Evolutionary conservation across 2,888 invertebrate genomes (phyloP), one percentile per base, ranked within the genome.

Genomic region (Eupsilia transversa): DNA sequence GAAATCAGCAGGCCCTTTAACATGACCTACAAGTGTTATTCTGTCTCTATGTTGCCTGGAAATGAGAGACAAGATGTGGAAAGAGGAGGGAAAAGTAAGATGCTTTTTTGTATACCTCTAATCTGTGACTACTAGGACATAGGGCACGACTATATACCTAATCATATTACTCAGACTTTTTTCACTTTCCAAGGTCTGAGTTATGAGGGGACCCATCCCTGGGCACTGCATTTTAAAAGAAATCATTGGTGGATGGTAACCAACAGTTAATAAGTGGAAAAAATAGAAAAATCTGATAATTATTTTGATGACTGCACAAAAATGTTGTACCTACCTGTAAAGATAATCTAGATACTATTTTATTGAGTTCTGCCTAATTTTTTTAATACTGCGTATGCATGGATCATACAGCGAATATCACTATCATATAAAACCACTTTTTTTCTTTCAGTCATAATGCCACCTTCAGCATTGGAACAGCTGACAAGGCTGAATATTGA

Each of bases 41-140:
- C 99, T 1, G 99, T 99, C 1, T 99, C 99, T 17, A 99, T 99
- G 99, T 94, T 99, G 70, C 99, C 99, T 59, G 99, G 99, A 68
- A 98, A 98, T 92, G 99, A 99, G 91, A 97, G 99, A 73, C 98
- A 98, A 89, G 99, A 99, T 93, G 99, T 99, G 6, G 99, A 99
- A 96, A 97, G 98, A 89, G 99, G 99, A 89, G 99, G 99, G 87
- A 99, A 99, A 97, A 99, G 99, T 99, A 97, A 96, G 97, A 90
- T 30, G 2, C 12, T 60, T 38, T 12, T 64, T 23, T 74, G 7
- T 65, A 33, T 27, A 59, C 27, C 23, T 59, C 5, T 56, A 33
- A 63, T 43, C 54, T 43, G 4, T 59, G 43, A 27, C 4, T n/a
- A 46, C 2, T n/a, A 46, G 12, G 6, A 38, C 14, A 17, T 46